Conservation (phyloP, 2,113 vertebrate genomes). For the Trogon surrucura region DNA sequence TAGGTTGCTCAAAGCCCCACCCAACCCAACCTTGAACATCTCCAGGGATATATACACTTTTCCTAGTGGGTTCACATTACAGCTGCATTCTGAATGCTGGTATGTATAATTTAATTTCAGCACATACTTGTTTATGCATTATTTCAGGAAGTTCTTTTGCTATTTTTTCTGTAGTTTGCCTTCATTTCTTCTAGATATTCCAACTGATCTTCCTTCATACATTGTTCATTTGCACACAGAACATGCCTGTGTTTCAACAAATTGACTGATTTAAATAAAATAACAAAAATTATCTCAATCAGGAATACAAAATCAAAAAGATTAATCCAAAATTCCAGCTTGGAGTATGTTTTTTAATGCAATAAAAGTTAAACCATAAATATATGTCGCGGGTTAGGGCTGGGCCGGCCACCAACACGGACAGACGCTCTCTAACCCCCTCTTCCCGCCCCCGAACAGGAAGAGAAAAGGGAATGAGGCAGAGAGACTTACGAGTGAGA, state of each 20-base stretch:
- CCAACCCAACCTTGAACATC: not conserved
- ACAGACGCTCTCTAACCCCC: no score
- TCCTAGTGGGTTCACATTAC: not conserved
- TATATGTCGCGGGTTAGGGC: no score
- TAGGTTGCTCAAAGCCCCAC: no score
- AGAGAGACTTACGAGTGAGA: no score
- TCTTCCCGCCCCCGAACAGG: no score
- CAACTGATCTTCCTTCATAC: slow-evolving; percentile 97
- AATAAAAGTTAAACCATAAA: not conserved
- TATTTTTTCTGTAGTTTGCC: slow-evolving; percentile 92
- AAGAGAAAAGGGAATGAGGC: no score
- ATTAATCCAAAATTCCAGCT: not conserved
- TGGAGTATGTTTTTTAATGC: not conserved
- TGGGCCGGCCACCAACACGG: no score
- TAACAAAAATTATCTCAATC: not conserved
- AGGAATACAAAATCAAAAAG: not conserved
- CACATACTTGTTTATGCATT: slow-evolving; percentile 93
- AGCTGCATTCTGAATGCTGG: not conserved
- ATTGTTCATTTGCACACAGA: slow-evolving; percentile 89
- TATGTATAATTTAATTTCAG: not conserved
- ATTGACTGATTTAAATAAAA: slow-evolving; percentile 82
- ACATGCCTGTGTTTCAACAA: slow-evolving; percentile 97
- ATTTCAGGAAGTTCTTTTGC: slow-evolving; percentile 94
- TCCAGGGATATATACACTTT: not conserved
- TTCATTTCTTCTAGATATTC: slow-evolving; percentile 99